Base-by-base conservation (phyloP, 1,140 invertebrate species). In the Sarcophaga peregrina region DNA sequence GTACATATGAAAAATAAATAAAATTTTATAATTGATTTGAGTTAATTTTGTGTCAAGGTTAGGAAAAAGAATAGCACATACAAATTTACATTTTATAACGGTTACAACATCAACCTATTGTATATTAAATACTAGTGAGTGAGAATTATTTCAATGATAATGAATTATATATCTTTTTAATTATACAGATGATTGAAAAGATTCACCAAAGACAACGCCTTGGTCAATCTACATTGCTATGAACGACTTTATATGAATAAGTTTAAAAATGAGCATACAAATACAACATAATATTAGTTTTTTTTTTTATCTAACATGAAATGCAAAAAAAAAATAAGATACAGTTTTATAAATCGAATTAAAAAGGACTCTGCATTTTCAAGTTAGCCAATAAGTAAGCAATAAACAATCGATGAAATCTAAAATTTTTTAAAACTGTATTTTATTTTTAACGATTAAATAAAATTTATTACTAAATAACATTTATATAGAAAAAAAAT, bases 71-170 rank as follows among this genome's bases (percentile, higher is more conserved):
- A 37, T 37, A 37, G 25, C 25, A 37, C 25, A 9, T 15, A 68
- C 62, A 68, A 17, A 68, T 58, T 58, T 58, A 68, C 62, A 68
- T 20, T 78, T 50, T 78, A 78, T 47, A 78, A 78, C 75, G 20
- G 47, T 50, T 50, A 78, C 75, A 78, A 78, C 75, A 78, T 78
- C 75, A 17, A 78, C n/a, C 46, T 75, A 68, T 37, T 37, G 4
- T 37, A 37, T 37, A 37, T 37, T 37, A 37, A 37, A 37, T n/a
- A 20, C 20, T 20, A 68, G 20, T 68, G 62, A 68, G n/a, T 10
- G 17, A 20, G 3, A 68, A 20, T 68, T 58, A 58, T 58, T 58
- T 13, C 54, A 15, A 13, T 2, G 54, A 37, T 37, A 2, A 4
- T 37, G 25, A n/a, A 58, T 58, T n/a, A 58, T 54, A 54, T 15